These are phyloP conservation scores for Thamnaconus septentrionalis DNA, from an alignment of 2,113 vertebrate genomes.

Conservation along the genomic window DNA sequence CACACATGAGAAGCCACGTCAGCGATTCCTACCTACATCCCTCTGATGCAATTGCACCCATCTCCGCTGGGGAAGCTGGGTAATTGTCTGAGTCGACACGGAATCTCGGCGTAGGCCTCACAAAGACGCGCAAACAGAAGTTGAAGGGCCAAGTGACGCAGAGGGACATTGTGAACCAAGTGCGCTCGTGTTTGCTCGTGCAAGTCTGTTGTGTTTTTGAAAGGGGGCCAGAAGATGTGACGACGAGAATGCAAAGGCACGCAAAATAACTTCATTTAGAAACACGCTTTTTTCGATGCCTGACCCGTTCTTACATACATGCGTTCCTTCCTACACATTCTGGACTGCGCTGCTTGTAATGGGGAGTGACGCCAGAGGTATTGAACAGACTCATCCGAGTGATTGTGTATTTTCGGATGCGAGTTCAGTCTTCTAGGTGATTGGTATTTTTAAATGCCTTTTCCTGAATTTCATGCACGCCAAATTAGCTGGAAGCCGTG, in stretches of 20 bases:
- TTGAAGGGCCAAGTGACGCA: slow-evolving; percentile 25
- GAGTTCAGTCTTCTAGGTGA: too few relatives aligned
- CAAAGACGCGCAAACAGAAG: slow-evolving; percentile 6
- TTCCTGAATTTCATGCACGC: too few relatives aligned
- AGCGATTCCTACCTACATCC: neutral
- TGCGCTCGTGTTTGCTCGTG: slow-evolving; percentile 23
- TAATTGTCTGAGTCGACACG: slow-evolving; percentile 29
- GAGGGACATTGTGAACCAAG: slow-evolving; percentile 41
- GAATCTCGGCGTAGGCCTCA: slow-evolving; percentile 7
- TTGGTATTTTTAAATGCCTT: too few relatives aligned
- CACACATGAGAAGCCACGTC: slow-evolving; percentile 24
- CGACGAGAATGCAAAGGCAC: neutral
- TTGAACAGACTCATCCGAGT: too few relatives aligned
- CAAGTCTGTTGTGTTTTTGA: slow-evolving; percentile 2
- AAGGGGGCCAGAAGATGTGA: slow-evolving; percentile 13
- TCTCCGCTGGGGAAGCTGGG: slow-evolving; percentile 25
- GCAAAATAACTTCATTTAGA: slow-evolving; percentile 4
- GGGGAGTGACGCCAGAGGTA: too few relatives aligned
- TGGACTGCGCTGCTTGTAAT: too few relatives aligned
- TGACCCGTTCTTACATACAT: too few relatives aligned
- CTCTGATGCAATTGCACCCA: slow-evolving; percentile 57
- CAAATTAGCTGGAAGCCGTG: too few relatives aligned
- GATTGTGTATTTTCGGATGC: too few relatives aligned
- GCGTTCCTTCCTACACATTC: too few relatives aligned
- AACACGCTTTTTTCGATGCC: neutral